Conservation (phyloP, 2,888 invertebrate species). For the Calameuta idolon region DNA sequence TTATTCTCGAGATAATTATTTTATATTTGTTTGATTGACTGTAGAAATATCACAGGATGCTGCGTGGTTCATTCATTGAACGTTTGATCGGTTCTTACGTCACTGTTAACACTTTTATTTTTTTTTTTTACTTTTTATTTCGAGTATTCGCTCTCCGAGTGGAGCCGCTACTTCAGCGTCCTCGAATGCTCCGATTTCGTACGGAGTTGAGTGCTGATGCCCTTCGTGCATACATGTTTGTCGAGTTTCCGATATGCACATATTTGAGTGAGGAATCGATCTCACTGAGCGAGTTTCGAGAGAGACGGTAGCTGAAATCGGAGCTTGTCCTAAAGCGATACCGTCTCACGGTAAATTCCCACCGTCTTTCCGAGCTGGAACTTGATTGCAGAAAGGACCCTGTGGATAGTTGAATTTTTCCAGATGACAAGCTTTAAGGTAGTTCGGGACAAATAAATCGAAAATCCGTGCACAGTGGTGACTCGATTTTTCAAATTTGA, state of each 20-base stretch:
- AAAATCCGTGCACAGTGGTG: too few species aligned
- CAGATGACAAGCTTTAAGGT: too few species aligned
- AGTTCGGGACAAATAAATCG: too few species aligned
- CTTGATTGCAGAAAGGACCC: not conserved
- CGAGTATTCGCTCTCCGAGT: too few species aligned
- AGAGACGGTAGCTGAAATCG: not conserved
- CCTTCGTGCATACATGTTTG: constrained; percentile 40
- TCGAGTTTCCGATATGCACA: constrained; percentile 44
- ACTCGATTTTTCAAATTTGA: too few species aligned
- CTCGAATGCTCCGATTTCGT: constrained; percentile 23
- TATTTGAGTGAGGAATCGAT: constrained; percentile 34
- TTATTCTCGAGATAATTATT: not conserved
- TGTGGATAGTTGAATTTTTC: too few species aligned
- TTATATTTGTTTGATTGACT: not conserved
- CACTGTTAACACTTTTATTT: not conserved
- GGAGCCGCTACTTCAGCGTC: constrained; percentile 10
- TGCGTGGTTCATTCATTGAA: too few species aligned
- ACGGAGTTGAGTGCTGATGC: constrained; percentile 29
- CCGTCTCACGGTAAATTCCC: not conserved
- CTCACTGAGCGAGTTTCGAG: not conserved
- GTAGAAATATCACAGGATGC: too few species aligned
- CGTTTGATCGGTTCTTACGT: not conserved
- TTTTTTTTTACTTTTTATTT: too few species aligned
- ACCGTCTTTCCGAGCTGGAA: not conserved
- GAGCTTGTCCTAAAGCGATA: too few species aligned